Percentiles rank a stretch among this genome's conserved stretches.
phyloP scores from a whole-genome alignment of 2,888 invertebrate species.

The Acronicta psi region DNA sequence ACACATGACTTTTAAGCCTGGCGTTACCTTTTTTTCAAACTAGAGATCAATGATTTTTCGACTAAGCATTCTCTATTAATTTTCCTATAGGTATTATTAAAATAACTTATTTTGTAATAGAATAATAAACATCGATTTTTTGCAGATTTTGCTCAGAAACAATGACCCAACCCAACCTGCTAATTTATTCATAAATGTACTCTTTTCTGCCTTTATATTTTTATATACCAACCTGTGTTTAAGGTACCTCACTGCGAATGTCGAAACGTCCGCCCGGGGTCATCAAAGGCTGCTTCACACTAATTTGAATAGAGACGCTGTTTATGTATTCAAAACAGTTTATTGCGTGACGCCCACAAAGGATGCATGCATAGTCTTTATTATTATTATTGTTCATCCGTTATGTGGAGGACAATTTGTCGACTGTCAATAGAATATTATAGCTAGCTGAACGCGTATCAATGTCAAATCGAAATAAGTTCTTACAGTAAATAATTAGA shows the following conservation, averaged over 20 bases:
- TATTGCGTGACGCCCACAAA: conserved; percentile 69
- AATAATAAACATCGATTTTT: no score
- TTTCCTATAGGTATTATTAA: no score
- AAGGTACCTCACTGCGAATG: conserved; percentile 49
- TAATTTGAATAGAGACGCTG: conserved; percentile 70
- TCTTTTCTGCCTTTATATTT: conserved; percentile 33
- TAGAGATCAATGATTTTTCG: background rate
- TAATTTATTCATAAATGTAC: conserved; percentile 40
- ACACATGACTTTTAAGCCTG: no score
- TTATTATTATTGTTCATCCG: conserved; percentile 61
- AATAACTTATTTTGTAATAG: no score
- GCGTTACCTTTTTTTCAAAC: no score
- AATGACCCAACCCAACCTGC: conserved; percentile 33
- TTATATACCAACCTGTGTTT: conserved; percentile 26
- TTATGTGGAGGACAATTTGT: conserved; percentile 48
- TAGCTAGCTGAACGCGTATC: conserved; percentile 15
- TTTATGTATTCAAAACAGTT: conserved; percentile 72
- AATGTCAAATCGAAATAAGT: conserved; percentile 29
- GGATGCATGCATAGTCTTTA: conserved; percentile 60
- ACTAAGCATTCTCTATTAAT: conserved; percentile 20
- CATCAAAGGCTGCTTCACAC: conserved; percentile 67
- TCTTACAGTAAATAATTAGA: background rate
- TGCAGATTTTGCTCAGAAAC: conserved; percentile 15
- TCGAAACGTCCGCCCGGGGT: conserved; percentile 62
- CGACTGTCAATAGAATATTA: conserved; percentile 26